Percentiles rank a stretch among this genome's conserved stretches.
phyloP scores from a whole-genome alignment of 2,797 vertebrate genomes.

The Ibycter americanus region DNA sequence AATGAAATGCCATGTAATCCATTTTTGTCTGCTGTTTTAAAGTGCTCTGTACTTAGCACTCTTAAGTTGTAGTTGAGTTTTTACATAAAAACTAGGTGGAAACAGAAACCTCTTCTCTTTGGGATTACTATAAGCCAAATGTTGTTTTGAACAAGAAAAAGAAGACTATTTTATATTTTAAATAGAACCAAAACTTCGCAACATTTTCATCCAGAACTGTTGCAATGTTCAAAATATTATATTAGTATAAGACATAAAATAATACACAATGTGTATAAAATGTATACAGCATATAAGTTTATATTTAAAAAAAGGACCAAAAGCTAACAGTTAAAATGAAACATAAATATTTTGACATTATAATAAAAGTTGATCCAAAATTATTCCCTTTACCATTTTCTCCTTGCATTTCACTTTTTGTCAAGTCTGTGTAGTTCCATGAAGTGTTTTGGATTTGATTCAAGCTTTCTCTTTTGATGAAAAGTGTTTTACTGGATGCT shows the following conservation, averaged over 20 bases:
- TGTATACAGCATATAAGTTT: neutral
- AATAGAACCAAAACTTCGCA: fast-evolving
- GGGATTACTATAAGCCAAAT: neutral
- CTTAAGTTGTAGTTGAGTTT: neutral
- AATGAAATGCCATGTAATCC: neutral
- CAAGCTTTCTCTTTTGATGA: neutral
- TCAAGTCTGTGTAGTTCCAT: neutral
- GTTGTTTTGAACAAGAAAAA: neutral
- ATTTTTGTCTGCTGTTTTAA: neutral
- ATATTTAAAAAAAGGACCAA: neutral
- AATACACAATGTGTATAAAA: neutral
- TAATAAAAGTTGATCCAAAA: neutral
- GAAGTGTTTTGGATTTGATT: neutral
- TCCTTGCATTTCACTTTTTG: neutral
- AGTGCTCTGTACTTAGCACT: neutral
- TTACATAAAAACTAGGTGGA: neutral
- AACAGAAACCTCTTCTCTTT: neutral
- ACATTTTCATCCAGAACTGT: neutral
- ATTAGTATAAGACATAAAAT: neutral
- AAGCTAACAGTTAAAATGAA: neutral
- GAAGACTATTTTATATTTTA: fast-evolving
- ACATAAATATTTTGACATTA: conserved; percentile 19
- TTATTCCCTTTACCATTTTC: neutral
- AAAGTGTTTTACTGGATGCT: neutral
- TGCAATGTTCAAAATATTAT: neutral